Conservation (phyloP, 2,888 invertebrate species). For the Mesoligia furuncula region DNA sequence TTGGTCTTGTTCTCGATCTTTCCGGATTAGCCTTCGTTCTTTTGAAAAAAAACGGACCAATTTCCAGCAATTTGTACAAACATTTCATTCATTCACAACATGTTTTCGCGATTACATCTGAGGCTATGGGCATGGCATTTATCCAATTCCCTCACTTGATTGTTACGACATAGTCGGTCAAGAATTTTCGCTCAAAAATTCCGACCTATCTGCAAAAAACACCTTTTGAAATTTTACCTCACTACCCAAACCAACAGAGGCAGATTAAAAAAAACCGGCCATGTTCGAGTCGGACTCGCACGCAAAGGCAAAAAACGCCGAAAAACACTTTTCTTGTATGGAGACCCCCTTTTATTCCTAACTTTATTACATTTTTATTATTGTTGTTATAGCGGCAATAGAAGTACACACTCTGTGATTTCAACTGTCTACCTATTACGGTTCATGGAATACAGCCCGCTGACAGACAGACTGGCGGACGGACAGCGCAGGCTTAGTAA, state of each 20-base stretch:
- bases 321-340: background rate
- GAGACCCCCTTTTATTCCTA: background rate
- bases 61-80: background rate
- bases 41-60: background rate
- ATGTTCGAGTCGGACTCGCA: background rate
- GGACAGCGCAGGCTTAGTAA: too few relatives aligned
- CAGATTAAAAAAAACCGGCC: background rate
- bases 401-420: background rate
- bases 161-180: conserved; percentile 31
- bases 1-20: background rate
- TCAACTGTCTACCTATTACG: background rate
- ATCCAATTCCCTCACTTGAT: conserved; percentile 32
- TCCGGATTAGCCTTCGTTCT: background rate
- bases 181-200: conserved; percentile 18
- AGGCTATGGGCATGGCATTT: conserved; percentile 40
- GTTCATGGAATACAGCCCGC: background rate
- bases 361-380: background rate
- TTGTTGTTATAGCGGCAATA: background rate
- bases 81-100: conserved; percentile 36
- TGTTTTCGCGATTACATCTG: conserved; percentile 31
- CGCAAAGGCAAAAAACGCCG: background rate
- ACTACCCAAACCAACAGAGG: too few relatives aligned
- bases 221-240: background rate
- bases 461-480: background rate
- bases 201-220: background rate